Evolutionary conservation across 2,888 invertebrate species (phyloP), one percentile per base, ranked within the genome.

Genomic region (Adineta ricciae): DNA sequence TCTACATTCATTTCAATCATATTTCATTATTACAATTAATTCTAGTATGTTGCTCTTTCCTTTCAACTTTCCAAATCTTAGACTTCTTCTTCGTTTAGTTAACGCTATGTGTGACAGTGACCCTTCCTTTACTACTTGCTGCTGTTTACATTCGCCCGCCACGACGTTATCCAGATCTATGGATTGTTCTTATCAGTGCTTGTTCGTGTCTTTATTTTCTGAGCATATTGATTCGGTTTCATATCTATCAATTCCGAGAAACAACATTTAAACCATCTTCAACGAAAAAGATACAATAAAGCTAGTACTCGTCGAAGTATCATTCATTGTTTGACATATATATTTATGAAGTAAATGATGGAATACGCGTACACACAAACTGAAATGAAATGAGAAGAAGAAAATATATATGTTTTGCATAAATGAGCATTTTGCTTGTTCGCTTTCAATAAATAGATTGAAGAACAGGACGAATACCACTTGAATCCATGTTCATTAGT

Each of bases 81-180:
- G 14, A 64, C 88, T 8, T 46, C 8, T 46, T 84, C 87, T 88
- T 87, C 52, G 88, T 85, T 87, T 89, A 88, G 90, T 89, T 90
- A 86, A 86, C 87, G 24, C 83, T 88, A 4, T 95, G 95, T 0
- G 88, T 94, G 11, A 83, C 92, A 49, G 93, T 93, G n/a, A 93
- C 93, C 90, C 86, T 93, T 0, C 87, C 92, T 84, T 90, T 96
- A 87, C 92, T 93, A 2, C 56, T 93, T 1, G 91, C 92, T 0
- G 91, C 92, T 54, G 89, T 93, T 38, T 90, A 92, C 84, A 88
- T 94, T 0, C 90, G 92, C 84, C 93, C 95, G 4, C 96, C 96
- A 0, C 88, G 90, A 0, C 91, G 91, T 86, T 94, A 94, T 88
- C 96, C 97, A 0, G 94, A 96, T 91, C 90, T 97, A 56, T 95